Evolutionary conservation across 2,113 vertebrate genomes (phyloP).

Genomic region (Gavialis gangeticus): DNA sequence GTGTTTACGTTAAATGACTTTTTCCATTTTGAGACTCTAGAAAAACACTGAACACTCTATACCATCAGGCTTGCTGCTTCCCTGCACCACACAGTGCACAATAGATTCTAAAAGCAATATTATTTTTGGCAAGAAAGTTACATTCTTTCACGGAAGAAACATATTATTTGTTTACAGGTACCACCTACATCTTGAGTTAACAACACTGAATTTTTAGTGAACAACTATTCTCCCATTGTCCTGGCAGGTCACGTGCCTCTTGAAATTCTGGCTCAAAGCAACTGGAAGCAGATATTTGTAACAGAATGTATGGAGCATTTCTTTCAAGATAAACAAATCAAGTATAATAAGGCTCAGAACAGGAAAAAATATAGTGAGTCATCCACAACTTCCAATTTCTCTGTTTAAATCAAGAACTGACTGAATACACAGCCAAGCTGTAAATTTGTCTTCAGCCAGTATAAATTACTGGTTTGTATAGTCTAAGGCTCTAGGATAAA

Average conservation of each 20-base stretch:
- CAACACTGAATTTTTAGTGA: slow-evolving; percentile 23
- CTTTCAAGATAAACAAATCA: slow-evolving; percentile 71
- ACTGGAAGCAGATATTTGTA: slow-evolving; percentile 46
- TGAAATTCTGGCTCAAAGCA: slow-evolving; percentile 30
- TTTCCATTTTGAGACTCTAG: neutral
- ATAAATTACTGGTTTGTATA: slow-evolving; percentile 61
- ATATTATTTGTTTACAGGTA: slow-evolving; percentile 18
- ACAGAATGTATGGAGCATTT: slow-evolving; percentile 18
- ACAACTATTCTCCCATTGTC: slow-evolving; percentile 14
- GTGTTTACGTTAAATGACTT: neutral
- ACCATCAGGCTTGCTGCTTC: neutral
- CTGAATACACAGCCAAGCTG: slow-evolving; percentile 25
- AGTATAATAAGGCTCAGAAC: slow-evolving; percentile 59
- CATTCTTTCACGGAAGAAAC: neutral
- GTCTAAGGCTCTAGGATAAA: slow-evolving; percentile 68
- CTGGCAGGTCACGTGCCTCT: slow-evolving; percentile 22
- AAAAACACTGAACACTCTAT: neutral
- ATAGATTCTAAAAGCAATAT: neutral
- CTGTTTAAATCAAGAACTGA: slow-evolving; percentile 55
- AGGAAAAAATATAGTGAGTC: neutral
- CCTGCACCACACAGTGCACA: neutral
- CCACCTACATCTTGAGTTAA: slow-evolving; percentile 17
- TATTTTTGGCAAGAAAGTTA: slow-evolving; percentile 10
- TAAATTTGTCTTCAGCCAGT: slow-evolving; percentile 48
- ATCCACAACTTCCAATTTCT: slow-evolving; percentile 59